Conservation (phyloP, 2,888 invertebrate species). For the Coenonympha arcania region DNA sequence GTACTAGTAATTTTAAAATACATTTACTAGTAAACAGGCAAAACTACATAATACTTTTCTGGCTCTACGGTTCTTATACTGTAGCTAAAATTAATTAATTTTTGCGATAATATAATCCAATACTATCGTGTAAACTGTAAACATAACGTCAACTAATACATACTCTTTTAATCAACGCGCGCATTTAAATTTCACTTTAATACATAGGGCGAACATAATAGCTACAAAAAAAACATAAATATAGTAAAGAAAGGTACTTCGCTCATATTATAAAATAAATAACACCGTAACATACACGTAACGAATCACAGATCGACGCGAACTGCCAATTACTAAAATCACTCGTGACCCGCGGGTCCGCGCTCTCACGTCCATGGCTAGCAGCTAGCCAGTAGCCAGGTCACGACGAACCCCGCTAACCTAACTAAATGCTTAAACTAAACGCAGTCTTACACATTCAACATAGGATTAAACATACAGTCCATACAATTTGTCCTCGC, state of each 20-base stretch:
- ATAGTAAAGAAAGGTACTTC: constrained; percentile 33
- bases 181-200: background rate
- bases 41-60: background rate
- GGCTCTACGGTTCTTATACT: background rate
- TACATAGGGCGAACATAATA: constrained; percentile 2
- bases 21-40: background rate
- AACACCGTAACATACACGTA: constrained; percentile 55
- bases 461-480: constrained; percentile 34
- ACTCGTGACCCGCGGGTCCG: constrained; percentile 3
- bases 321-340: constrained; percentile 43
- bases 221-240: constrained; percentile 28
- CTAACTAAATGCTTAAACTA: constrained; percentile 45
- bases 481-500: constrained; percentile 45
- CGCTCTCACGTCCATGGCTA: too few species aligned
- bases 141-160: too few species aligned
- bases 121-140: background rate
- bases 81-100: background rate
- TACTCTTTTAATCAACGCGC: background rate
- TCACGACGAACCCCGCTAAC: constrained; percentile 22
- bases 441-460: constrained; percentile 67
- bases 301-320: constrained; percentile 68
- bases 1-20: background rate
- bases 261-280: constrained; percentile 46
- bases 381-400: too few species aligned
- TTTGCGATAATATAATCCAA: too few species aligned